Percentiles rank a stretch among this genome's conserved stretches.
Evolutionary conservation across 2,113 vertebrate genomes (phyloP).

Genomic region (Antigone vipio): DNA sequence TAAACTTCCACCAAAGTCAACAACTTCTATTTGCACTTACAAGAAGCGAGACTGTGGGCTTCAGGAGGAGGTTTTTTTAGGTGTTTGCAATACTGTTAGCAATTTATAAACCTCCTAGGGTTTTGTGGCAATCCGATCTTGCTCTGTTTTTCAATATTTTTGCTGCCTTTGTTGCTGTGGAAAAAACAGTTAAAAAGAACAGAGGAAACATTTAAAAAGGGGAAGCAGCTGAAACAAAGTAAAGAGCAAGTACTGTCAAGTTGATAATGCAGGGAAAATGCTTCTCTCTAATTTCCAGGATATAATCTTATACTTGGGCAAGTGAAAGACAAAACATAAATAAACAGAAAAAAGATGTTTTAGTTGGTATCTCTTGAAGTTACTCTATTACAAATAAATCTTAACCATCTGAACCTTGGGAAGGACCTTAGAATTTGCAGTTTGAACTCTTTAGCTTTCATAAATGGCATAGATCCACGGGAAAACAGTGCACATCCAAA

Average conservation of each 20-base stretch:
- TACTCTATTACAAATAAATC: background rate
- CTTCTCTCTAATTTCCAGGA: background rate
- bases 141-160: background rate
- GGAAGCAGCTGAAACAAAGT: background rate
- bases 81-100: background rate
- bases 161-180: background rate
- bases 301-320: background rate
- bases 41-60: background rate
- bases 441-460: background rate
- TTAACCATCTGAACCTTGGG: background rate
- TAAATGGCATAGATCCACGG: background rate
- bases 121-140: background rate
- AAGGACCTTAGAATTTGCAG: background rate
- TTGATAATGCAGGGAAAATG: background rate
- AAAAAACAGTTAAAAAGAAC: background rate
- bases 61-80: background rate
- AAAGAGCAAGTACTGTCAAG: background rate
- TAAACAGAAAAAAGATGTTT: background rate
- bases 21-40: background rate
- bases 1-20: background rate
- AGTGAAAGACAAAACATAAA: background rate
- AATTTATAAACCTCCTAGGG: background rate
- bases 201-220: background rate
- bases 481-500: background rate
- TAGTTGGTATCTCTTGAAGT: background rate